A percentile compares a stretch with the other conserved stretches of the same genome.
These are phyloP conservation scores for Phenacoccus solenopsis DNA, from an alignment of 1,140 invertebrate species.

Conservation along the genomic window DNA sequence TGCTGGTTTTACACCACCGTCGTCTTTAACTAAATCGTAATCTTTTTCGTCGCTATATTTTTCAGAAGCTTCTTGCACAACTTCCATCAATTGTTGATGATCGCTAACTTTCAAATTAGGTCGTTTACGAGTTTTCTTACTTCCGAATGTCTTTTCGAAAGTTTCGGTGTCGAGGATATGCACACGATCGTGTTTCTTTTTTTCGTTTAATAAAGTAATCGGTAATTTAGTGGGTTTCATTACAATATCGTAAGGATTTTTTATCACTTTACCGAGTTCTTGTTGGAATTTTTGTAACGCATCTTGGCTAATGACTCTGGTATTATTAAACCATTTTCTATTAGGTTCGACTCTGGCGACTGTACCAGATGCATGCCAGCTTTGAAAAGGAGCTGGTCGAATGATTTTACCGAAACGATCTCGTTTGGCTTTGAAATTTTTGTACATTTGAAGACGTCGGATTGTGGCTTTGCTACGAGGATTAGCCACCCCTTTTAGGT, in stretches of 20 bases:
- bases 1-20: conserved; percentile 54
- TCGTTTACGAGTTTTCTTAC: conserved; percentile 81
- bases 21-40: conserved; percentile 65
- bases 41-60: conserved; percentile 68
- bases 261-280: conserved; percentile 83
- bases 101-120: conserved; percentile 68
- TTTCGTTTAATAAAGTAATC: conserved; percentile 87
- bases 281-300: conserved; percentile 95
- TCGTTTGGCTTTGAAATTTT: conserved; percentile 88
- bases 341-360: conserved; percentile 91
- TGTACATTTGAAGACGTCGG: conserved; percentile 93
- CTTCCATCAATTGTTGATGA: conserved; percentile 54
- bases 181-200: conserved; percentile 74
- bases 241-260: conserved; percentile 94
- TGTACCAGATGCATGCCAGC: conserved; percentile 72
- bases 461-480: conserved; percentile 85
- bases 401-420: conserved; percentile 76
- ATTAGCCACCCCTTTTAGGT: conserved; percentile 71
- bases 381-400: conserved; percentile 88
- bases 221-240: conserved; percentile 94
- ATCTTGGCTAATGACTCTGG: conserved; percentile 79
- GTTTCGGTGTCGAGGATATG: conserved; percentile 93
- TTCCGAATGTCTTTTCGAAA: conserved; percentile 89
- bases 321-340: conserved; percentile 96
- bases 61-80: conserved; percentile 52